These are phyloP conservation scores for Archocentrus centrarchus DNA, from an alignment of 2,113 vertebrate species.

Conservation along the genomic window DNA sequence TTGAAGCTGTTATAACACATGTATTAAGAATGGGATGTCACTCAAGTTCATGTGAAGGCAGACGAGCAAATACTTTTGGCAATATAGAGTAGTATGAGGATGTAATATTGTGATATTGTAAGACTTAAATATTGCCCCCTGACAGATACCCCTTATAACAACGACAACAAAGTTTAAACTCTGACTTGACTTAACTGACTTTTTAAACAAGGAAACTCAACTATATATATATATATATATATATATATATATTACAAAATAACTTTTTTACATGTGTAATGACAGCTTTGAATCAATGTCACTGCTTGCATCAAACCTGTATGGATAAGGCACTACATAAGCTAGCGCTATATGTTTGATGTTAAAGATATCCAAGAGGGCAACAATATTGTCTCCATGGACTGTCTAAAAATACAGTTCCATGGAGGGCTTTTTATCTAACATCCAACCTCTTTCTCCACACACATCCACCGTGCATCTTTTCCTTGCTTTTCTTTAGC, in stretches of 20 bases:
- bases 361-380: conserved; percentile 22
- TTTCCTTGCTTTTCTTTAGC: conserved; percentile 20
- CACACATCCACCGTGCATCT: conserved; percentile 6
- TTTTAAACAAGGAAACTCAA: background rate
- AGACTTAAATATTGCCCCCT: rapidly evolving
- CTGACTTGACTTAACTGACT: no score
- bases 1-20: no score
- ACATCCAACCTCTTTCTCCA: conserved; percentile 12
- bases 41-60: no score
- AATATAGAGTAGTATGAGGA: no score
- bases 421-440: conserved; percentile 10
- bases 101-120: background rate
- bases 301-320: background rate
- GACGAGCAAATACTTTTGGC: no score
- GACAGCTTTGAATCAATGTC: background rate
- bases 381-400: conserved; percentile 21
- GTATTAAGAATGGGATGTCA: no score
- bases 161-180: background rate
- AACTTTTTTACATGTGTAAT: no score
- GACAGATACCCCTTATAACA: background rate
- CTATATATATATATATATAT: background rate
- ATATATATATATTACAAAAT: no score
- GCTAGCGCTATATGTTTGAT: background rate
- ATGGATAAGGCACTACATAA: background rate
- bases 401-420: conserved; percentile 39